Percentiles rank a stretch among this genome's conserved stretches.
Conservation (phyloP, 2,113 vertebrate species). For the Isurus oxyrinchus region DNA sequence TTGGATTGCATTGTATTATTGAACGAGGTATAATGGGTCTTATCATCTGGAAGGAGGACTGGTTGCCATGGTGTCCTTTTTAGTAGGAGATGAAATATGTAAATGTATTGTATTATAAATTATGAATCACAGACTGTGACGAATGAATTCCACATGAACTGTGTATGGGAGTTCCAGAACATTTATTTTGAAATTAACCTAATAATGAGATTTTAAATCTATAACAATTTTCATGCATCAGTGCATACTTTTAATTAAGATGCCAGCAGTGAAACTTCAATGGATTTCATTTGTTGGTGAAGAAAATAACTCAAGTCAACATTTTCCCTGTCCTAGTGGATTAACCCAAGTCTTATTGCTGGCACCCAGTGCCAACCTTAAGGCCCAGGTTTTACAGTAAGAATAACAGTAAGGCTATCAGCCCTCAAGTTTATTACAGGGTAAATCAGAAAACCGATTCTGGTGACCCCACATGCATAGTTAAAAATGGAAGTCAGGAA, state of each 20-base stretch:
- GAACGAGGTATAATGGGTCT: not conserved
- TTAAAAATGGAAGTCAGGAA: not conserved
- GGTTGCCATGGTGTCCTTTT: not conserved
- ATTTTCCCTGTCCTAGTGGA: not conserved
- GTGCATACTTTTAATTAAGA: slow-evolving; percentile 41
- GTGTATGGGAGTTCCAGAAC: slow-evolving; percentile 42
- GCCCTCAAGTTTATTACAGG: not conserved
- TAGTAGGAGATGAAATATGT: slow-evolving; percentile 27
- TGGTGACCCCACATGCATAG: not conserved
- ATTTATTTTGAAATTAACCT: slow-evolving; percentile 45
- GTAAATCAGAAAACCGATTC: not conserved
- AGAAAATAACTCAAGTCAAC: slow-evolving; percentile 28
- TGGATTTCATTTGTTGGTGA: slow-evolving; percentile 12
- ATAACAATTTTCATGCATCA: slow-evolving; percentile 43
- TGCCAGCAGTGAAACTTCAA: slow-evolving; percentile 32
- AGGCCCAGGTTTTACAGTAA: not conserved
- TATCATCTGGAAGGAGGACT: not conserved
- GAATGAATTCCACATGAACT: slow-evolving; percentile 38
- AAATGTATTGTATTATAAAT: slow-evolving; percentile 36
- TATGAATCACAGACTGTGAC: slow-evolving; percentile 37
- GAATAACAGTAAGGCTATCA: not conserved
- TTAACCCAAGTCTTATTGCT: not conserved
- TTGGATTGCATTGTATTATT: not conserved
- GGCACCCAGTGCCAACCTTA: not conserved
- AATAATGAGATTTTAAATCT: slow-evolving; percentile 40